Evolutionary conservation across 2,113 vertebrate genomes (phyloP).

Genomic region (Gavia stellata): DNA sequence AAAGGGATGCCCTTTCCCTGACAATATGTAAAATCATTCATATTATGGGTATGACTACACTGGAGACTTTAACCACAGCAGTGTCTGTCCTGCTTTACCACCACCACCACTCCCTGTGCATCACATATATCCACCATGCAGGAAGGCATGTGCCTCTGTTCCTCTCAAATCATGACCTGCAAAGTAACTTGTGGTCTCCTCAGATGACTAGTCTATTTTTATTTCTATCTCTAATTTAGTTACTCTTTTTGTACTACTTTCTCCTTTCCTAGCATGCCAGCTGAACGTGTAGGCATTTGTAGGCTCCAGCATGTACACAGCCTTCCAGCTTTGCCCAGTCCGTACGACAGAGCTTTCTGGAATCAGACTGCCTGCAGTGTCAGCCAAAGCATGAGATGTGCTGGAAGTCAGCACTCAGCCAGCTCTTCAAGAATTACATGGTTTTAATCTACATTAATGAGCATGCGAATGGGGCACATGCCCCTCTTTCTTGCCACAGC

Average conservation of each 20-base stretch:
- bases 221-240: neutral
- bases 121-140: too few relatives aligned
- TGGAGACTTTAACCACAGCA: neutral
- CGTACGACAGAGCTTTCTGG: neutral
- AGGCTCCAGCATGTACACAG: neutral
- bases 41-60: neutral
- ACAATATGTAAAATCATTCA: neutral
- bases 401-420: neutral
- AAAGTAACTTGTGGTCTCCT: neutral
- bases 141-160: neutral
- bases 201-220: neutral
- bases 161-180: neutral
- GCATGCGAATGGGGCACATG: too few relatives aligned
- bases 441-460: neutral
- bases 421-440: neutral
- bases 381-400: neutral
- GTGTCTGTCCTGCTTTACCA: neutral
- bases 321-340: neutral
- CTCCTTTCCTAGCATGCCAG: neutral
- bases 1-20: neutral
- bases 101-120: neutral
- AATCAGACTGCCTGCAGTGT: neutral
- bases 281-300: neutral
- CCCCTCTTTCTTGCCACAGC: neutral
- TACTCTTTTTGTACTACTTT: neutral